phyloP scores from a whole-genome alignment of 2,113 vertebrate species.

The Muntiacus muntjak region DNA sequence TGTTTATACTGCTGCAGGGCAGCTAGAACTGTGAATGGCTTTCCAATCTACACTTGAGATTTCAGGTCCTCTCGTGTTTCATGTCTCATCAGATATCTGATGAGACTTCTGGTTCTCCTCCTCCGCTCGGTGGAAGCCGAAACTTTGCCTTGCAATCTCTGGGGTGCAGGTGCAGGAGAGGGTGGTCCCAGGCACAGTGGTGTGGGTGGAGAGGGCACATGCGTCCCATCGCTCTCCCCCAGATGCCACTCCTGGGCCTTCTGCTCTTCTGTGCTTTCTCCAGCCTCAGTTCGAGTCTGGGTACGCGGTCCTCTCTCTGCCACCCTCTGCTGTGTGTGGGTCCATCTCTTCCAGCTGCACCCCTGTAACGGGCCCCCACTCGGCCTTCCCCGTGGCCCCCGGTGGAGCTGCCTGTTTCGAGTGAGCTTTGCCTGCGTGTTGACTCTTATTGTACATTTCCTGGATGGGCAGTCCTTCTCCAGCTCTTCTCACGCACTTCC shows the following conservation, averaged over 20 bases:
- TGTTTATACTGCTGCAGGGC: not conserved
- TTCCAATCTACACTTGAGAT: not conserved
- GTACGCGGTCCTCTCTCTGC: not conserved
- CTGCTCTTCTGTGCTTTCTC: not conserved
- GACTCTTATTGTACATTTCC: not conserved
- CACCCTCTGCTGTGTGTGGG: not conserved
- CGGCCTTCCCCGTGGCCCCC: not conserved
- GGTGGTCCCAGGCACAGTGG: rapidly evolving
- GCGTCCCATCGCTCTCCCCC: rapidly evolving
- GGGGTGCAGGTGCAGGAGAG: not conserved
- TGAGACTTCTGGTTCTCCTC: not conserved
- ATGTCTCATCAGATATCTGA: not conserved
- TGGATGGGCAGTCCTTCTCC: not conserved
- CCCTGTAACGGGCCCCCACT: rapidly evolving
- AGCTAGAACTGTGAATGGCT: constrained; percentile 22
- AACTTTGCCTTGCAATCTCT: not conserved
- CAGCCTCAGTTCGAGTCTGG: rapidly evolving
- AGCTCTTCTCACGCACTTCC: not conserved
- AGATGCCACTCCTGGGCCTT: not conserved
- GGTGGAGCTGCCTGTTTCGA: not conserved
- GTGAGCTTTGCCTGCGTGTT: not conserved
- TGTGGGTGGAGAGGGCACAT: not conserved
- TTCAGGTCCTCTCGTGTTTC: not conserved
- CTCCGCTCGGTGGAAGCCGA: not conserved
- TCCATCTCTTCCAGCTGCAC: not conserved